Evolutionary conservation across 2,888 invertebrate genomes (phyloP), one percentile per base, ranked within the genome.

Genomic region (Leptinotarsa peninsularis): DNA sequence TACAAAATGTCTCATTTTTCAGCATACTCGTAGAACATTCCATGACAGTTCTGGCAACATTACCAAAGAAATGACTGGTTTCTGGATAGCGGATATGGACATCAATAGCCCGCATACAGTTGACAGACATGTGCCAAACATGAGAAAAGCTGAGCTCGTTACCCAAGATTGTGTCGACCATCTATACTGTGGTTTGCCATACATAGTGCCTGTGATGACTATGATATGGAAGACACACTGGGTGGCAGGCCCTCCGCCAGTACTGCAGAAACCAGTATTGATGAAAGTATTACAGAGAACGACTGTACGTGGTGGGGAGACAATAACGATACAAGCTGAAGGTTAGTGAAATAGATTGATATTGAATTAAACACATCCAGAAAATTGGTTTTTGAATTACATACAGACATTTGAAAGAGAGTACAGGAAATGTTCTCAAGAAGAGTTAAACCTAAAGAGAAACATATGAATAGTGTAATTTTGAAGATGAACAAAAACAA

Each of bases 171-270:
- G 95, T 87, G 87, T 89, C 69, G 88, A 89, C 74, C 90, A 92
- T 87, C 88, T 93, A 80, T 95, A 94, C 88, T 96, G 95, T 88
- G 95, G 95, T 74, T 89, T 93, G 88, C 95, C 96, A 17, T 95
- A 94, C 89, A 91, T 92, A 85, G 92, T 95, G 87, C 95, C 96
- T 54, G 93, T 94, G 81, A 89, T 91, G 76, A 89, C 91, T 70
- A 92, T 94, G 83, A 89, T 95, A 81, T 91, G 91, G 90, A 90
- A 89, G 87, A 93, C 93, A 27, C 91, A 91, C 87, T 92, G 91
- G 90, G 87, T 92, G 79, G 90, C 91, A 63, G 91, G 90, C 23
- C 89, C 90, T 15, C 87, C 89, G 68, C 91, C 92, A 50, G 85
- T 86, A 66, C 87, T 91, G 72, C 87, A 86, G 54, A 88, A 89